Conservation (phyloP, 2,113 vertebrate genomes). For the Gorsachius goisagi region DNA sequence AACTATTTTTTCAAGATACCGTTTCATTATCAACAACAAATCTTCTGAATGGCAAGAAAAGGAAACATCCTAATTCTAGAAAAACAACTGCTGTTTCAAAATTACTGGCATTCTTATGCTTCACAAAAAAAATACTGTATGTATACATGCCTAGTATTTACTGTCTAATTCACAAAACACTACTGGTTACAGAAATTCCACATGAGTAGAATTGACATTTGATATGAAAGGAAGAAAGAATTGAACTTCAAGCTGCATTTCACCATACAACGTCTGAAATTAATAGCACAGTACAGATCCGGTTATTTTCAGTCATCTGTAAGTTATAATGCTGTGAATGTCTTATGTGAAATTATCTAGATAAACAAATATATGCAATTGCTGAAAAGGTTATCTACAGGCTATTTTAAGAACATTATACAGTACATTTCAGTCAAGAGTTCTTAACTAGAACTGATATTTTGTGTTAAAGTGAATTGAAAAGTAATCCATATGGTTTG, state of each 20-base stretch:
- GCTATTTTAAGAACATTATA: not conserved
- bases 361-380: not conserved
- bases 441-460: not conserved
- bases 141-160: not conserved
- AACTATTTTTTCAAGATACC: not conserved
- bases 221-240: not conserved
- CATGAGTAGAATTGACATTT: not conserved
- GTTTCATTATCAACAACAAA: not conserved
- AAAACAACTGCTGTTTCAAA: not conserved
- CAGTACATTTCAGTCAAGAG: not conserved
- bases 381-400: not conserved
- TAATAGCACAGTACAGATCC: not conserved
- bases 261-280: not conserved
- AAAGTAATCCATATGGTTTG: not conserved
- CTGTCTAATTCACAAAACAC: not conserved
- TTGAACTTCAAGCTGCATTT: not conserved
- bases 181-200: not conserved
- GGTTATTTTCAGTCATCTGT: not conserved
- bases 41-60: not conserved
- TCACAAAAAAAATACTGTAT: not conserved
- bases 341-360: not conserved
- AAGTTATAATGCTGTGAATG: not conserved
- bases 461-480: not conserved
- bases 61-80: not conserved
- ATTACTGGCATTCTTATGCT: not conserved